Base-by-base conservation (phyloP, 35 echinoderm and acorn worm genomes). In the Stichopus chloronotus region DNA sequence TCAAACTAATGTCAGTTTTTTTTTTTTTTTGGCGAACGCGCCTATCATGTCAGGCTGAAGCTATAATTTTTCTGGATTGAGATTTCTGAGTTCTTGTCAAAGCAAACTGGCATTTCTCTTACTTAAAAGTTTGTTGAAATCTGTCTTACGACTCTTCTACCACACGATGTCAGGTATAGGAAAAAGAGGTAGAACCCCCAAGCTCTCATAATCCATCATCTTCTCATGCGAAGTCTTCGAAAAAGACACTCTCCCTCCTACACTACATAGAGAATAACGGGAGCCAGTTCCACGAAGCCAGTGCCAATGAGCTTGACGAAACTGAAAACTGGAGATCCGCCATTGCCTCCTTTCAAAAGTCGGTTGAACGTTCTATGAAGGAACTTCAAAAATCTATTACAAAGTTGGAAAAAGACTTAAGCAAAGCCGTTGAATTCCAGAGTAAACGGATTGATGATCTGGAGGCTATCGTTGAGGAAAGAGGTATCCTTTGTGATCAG, bases 211-310 rank as follows among this genome's bases (percentile, higher is more conserved):
- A 21, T 76, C 30, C 30, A 43, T 76, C 72, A 76, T 76, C 4
- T 21, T 76, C 4, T 21, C 19, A 4, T 76, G 19, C 19, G 19
- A 21, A 8, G 72, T 21, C 17, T 17, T 76, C 72, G 72, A 76
- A 76, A 76, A 0, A 17, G 4, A 76, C 9, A 76, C 72, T 9
- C 72, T 20, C 72, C 9, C 0, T 76, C 5, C 9, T 76, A 24
- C 72, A 76, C 72, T 76, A 5, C 72, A 17, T 24, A 76, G 72
- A 76, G 72, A 76, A 76, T 76, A 0, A 4, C 72, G 14, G 10
- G 72, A 76, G 72, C 72, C 72, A 76, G 72, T 76, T 76, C 72
- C 72, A 76, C 72, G 72, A 76, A 76, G 72, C 17, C 17, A 76
- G 9, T 76, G 72, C 4, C 9, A 76, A 9, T 16, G 72, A 76